A percentile compares a stretch with the other conserved stretches of the same genome.
Evolutionary conservation across 2,113 vertebrate genomes (phyloP).

Genomic region (Narcine bancroftii): DNA sequence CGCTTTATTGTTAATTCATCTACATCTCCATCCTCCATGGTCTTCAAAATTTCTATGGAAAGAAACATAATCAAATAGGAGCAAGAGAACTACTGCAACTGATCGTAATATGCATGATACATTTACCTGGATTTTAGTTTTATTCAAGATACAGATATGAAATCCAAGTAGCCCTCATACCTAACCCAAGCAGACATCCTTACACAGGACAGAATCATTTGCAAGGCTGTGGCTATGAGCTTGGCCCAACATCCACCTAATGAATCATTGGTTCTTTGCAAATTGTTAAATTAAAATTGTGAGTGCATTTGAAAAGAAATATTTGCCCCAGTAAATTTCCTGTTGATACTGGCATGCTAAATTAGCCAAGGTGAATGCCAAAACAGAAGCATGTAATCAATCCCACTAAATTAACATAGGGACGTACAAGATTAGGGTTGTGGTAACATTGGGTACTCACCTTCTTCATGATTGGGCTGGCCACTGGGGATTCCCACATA

Average conservation of each 20-base stretch:
- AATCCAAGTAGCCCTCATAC: background rate
- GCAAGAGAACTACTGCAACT: background rate
- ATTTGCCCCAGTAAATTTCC: background rate
- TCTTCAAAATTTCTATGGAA: slow-evolving; percentile 60
- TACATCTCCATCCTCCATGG: slow-evolving; percentile 65
- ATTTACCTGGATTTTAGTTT: background rate
- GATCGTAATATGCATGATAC: background rate
- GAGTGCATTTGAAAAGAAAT: background rate
- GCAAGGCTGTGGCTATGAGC: background rate
- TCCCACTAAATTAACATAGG: no score
- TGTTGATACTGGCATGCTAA: background rate
- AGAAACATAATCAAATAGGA: background rate
- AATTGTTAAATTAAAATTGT: background rate
- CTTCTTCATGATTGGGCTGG: slow-evolving; percentile 62
- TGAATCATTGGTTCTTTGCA: background rate
- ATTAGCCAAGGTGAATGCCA: background rate
- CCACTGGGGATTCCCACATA: slow-evolving; percentile 68
- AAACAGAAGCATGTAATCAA: background rate
- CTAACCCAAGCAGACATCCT: background rate
- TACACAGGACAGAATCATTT: background rate
- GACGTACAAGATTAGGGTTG: background rate
- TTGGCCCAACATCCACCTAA: background rate
- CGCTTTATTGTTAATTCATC: slow-evolving; percentile 66
- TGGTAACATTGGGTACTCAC: slow-evolving; percentile 42
- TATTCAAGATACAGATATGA: background rate